A percentile compares a stretch with the other conserved stretches of the same genome.
phyloP scores from a whole-genome alignment of 2,888 invertebrate species.

The Drosophila yooni region DNA sequence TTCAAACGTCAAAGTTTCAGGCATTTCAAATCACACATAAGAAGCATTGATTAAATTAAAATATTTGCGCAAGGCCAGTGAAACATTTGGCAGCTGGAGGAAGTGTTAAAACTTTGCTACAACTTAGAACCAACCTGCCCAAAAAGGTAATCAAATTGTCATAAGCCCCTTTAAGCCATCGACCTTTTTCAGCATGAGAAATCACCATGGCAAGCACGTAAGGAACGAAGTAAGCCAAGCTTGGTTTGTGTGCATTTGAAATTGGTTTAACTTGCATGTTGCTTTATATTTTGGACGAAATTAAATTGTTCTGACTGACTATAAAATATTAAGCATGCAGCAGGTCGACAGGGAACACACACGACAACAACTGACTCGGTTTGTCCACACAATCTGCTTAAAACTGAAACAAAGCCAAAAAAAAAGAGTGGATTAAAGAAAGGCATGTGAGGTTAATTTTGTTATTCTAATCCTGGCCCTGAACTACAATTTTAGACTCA shows the following conservation, averaged over 20 bases:
- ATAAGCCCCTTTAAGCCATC: background rate
- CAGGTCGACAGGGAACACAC: background rate
- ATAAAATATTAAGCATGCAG: constrained; percentile 11
- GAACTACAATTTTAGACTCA: background rate
- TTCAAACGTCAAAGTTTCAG: background rate
- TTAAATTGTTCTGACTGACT: background rate
- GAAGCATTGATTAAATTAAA: constrained; percentile 12
- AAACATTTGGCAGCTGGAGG: constrained; percentile 9
- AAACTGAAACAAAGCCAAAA: background rate
- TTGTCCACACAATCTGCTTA: background rate
- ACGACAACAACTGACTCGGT: background rate
- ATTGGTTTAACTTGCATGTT: background rate
- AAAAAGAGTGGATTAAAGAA: background rate
- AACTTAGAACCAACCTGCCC: background rate
- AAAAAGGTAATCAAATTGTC: constrained; percentile 21
- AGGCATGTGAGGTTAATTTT: background rate
- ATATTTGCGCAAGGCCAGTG: background rate
- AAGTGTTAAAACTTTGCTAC: constrained; percentile 3
- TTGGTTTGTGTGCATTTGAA: constrained; percentile 11
- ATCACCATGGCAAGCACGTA: constrained; percentile 6
- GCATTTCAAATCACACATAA: background rate
- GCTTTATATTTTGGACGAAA: background rate
- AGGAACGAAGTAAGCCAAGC: constrained; percentile 5
- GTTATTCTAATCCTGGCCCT: background rate
- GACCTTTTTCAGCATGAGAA: background rate